A percentile compares a stretch with the other conserved stretches of the same genome.
These are phyloP conservation scores for Drosophila acutilabella DNA, from an alignment of 2,888 invertebrate species.

Conservation along the genomic window DNA sequence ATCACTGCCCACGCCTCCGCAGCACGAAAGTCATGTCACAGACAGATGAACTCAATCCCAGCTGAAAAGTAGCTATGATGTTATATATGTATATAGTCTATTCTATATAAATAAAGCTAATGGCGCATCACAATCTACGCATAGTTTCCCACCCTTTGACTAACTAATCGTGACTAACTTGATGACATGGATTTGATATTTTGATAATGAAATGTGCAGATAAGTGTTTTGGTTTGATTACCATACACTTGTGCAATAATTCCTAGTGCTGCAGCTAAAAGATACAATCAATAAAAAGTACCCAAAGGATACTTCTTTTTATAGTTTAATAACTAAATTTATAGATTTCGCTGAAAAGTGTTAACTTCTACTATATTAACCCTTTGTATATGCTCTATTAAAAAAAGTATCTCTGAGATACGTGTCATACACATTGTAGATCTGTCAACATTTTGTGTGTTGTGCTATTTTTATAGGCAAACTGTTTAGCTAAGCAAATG, in stretches of 20 bases:
- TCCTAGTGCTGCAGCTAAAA: too few species aligned
- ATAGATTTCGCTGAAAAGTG: too few species aligned
- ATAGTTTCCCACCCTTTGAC: constrained; percentile 13
- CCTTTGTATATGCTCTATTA: too few species aligned
- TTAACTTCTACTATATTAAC: too few species aligned
- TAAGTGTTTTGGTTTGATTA: neutral
- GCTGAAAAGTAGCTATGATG: constrained; percentile 15
- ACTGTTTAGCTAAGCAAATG: neutral
- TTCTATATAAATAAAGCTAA: constrained; percentile 1
- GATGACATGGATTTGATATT: constrained; percentile 15
- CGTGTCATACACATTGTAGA: neutral
- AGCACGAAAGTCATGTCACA: constrained; percentile 29
- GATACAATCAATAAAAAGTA: neutral
- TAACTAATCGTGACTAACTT: constrained; percentile 11
- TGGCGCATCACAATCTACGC: constrained; percentile 9
- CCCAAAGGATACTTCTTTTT: too few species aligned
- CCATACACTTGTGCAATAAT: constrained; percentile 12
- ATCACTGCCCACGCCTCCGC: constrained; percentile 25
- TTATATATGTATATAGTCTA: neutral
- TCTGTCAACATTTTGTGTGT: constrained; percentile 1
- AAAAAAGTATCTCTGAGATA: neutral
- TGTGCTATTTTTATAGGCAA: constrained; percentile 1
- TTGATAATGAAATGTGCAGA: constrained; percentile 7
- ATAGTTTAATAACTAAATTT: too few species aligned
- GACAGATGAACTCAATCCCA: constrained; percentile 42